phyloP scores from a whole-genome alignment of 2,888 invertebrate species.

The Meliscaeva auricollis region DNA sequence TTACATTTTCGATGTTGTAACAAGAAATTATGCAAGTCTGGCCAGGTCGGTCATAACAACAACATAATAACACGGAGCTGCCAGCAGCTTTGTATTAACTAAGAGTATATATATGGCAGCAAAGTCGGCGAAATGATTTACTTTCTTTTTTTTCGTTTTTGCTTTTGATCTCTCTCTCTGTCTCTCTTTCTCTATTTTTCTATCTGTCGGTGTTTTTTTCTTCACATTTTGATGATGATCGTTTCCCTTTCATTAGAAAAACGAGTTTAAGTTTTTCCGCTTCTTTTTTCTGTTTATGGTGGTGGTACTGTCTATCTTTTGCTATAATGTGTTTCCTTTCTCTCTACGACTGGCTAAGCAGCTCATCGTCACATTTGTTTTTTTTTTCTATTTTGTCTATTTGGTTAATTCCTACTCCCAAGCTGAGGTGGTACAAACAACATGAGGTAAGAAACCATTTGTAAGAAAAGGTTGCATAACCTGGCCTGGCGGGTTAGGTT shows the following conservation, averaged over 20 bases:
- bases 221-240: conserved; percentile 52
- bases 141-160: conserved; percentile 64
- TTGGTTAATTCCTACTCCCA: conserved; percentile 43
- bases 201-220: conserved; percentile 2
- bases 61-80: conserved; percentile 52
- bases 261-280: conserved; percentile 61
- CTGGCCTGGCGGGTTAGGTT: conserved; percentile 21
- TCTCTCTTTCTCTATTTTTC: conserved; percentile 37
- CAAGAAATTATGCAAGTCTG: conserved; percentile 68
- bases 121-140: conserved; percentile 65
- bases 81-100: conserved; percentile 19
- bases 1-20: conserved; percentile 73
- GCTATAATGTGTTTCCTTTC: conserved; percentile 57
- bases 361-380: conserved; percentile 36
- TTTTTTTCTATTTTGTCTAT: conserved; percentile 56
- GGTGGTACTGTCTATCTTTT: neutral
- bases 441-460: conserved; percentile 63
- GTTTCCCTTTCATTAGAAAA: conserved; percentile 75
- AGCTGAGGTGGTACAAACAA: conserved; percentile 23
- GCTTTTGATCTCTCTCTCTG: conserved; percentile 11
- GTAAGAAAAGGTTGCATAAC: conserved; percentile 64
- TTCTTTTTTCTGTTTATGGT: conserved; percentile 2
- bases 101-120: conserved; percentile 38
- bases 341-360: conserved; percentile 51
- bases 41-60: conserved; percentile 68